phyloP scores from a whole-genome alignment of 2,888 invertebrate genomes.

The Erebia ligea region DNA sequence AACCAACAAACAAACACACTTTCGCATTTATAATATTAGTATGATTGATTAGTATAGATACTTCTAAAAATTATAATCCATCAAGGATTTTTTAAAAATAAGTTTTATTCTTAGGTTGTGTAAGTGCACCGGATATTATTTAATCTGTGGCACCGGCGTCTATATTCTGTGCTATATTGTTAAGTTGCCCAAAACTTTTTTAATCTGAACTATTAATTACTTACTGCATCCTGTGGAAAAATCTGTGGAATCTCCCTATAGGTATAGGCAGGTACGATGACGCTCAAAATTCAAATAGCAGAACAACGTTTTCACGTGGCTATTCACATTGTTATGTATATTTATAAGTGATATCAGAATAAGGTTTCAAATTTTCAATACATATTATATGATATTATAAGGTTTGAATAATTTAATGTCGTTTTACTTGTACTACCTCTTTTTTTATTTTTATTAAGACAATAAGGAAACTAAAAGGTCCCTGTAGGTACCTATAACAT shows the following conservation, averaged over 20 bases:
- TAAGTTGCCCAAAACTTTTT: not conserved
- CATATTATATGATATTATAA: not conserved
- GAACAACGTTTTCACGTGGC: not conserved
- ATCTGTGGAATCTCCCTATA: not conserved
- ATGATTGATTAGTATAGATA: no score
- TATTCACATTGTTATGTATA: not conserved
- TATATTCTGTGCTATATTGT: no score
- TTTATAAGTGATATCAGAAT: constrained; percentile 10
- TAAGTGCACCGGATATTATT: not conserved
- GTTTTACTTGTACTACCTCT: not conserved
- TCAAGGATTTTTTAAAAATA: no score
- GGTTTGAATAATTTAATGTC: constrained; percentile 3
- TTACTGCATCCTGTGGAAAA: not conserved
- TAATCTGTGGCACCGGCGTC: not conserved
- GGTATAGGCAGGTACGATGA: not conserved
- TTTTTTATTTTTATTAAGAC: no score
- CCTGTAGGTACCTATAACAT: no score
- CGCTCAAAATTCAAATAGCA: constrained; percentile 6
- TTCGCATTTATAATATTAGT: no score
- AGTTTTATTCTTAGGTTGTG: not conserved
- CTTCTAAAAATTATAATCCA: no score
- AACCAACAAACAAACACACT: no score
- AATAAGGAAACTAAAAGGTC: no score
- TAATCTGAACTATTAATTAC: not conserved
- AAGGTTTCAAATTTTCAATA: not conserved